Percentiles rank a stretch among this genome's conserved stretches.
phyloP scores from a whole-genome alignment of 2,113 vertebrate species.

The Platichthys stellatus region DNA sequence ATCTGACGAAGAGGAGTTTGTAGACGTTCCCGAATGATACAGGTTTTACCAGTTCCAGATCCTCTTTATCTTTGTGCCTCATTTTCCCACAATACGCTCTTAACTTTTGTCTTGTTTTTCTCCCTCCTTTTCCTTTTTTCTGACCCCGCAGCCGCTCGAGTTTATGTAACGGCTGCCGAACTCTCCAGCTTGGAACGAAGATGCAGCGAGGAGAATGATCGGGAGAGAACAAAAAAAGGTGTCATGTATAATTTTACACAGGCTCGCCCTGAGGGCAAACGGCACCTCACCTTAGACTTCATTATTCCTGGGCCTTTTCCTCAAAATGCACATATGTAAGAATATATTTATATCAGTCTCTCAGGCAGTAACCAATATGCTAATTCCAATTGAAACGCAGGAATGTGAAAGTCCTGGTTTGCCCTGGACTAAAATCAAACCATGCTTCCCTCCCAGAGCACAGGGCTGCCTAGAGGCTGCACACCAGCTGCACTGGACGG shows the following conservation, averaged over 20 bases:
- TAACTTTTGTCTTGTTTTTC: slow-evolving; percentile 51
- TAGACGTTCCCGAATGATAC: slow-evolving; percentile 53
- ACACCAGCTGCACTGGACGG: slow-evolving; percentile 66
- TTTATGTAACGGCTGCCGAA: slow-evolving; percentile 66
- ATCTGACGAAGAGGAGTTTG: slow-evolving; percentile 64
- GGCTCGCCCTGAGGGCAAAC: slow-evolving; percentile 34
- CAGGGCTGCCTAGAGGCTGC: slow-evolving; percentile 61
- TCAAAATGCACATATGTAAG: slow-evolving; percentile 54
- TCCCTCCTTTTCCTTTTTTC: slow-evolving; percentile 38
- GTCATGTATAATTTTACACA: slow-evolving; percentile 65
- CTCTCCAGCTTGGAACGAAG: slow-evolving; percentile 70
- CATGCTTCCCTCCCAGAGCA: slow-evolving; percentile 59
- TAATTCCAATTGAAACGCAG: slow-evolving; percentile 71
- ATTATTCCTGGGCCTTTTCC: slow-evolving; percentile 41
- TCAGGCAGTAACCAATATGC: slow-evolving; percentile 60
- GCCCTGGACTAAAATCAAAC: slow-evolving; percentile 71
- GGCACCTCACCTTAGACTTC: slow-evolving; percentile 54
- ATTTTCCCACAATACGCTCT: slow-evolving; percentile 53
- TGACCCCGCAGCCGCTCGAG: slow-evolving; percentile 43
- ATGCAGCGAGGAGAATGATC: slow-evolving; percentile 45
- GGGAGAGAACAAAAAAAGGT: slow-evolving; percentile 28
- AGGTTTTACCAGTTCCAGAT: slow-evolving; percentile 63
- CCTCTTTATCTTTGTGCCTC: slow-evolving; percentile 51
- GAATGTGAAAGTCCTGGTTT: slow-evolving; percentile 69
- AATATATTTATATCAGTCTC: slow-evolving; percentile 62